Evolutionary conservation across 1,140 invertebrate genomes (phyloP), one percentile per base, ranked within the genome.

Genomic region (Habropoda laboriosa): DNA sequence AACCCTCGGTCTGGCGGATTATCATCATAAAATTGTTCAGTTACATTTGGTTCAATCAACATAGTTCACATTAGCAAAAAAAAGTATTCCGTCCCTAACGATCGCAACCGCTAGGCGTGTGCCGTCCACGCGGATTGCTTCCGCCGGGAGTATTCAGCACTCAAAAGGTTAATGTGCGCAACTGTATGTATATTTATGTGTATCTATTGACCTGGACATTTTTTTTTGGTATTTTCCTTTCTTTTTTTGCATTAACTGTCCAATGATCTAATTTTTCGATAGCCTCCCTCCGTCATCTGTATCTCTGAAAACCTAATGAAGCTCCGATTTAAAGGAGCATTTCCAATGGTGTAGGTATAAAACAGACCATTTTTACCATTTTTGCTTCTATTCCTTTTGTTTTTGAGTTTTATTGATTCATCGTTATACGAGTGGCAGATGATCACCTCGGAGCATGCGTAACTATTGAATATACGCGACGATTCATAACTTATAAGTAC

Each of bases 391-490:
- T 21, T 49, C 47, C n/a, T 21, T 49, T 8, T 68, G 61, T 68
- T 63, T 58, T 63, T 24, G 5, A 55, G 35, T 45, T 16, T 74
- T 27, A 64, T 79, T 61, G 38, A 58, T 77, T n/a, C 76, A 42
- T 72, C 35, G 18, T 79, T 51, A 24, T 10, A 72, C 7, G 21
- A 64, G 40, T 63, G 70, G 47, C 76, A 53, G 47, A 55, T 49
- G 75, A 61, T 72, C 57, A 79, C 45, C 76, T 79, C 76, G 58
- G 58, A 61, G 38, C 55, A n/a, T 58, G 12, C 30, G 32, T 70
- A 42, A 38, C 21, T 66, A 42, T 10, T 18, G n/a, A n/a, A n/a
- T n/a, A n/a, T n/a, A n/a, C n/a, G n/a, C n/a, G n/a, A 42, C 16
- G 47, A 42, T 32, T 51, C 49, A 58, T 13, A 30, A n/a, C n/a